phyloP scores from a whole-genome alignment of 2,113 vertebrate species.

The Poeciliopsis prolifica region DNA sequence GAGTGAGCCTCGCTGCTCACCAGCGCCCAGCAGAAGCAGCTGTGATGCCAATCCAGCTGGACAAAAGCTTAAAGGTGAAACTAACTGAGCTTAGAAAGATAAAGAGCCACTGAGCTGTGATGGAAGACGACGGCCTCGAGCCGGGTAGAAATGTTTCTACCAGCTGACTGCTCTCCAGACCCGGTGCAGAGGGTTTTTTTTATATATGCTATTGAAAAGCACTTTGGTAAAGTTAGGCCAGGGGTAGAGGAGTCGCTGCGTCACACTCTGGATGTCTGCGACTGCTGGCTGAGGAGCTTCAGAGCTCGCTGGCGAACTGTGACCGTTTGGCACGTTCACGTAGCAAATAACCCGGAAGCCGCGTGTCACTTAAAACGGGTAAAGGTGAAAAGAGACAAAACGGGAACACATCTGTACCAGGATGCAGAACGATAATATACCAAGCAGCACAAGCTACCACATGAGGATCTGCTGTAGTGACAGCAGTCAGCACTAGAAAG shows the following conservation, averaged over 20 bases:
- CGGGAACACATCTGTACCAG: conserved; percentile 28
- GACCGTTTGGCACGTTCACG: conserved; percentile 21
- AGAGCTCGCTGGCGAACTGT: conserved; percentile 62
- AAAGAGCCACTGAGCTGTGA: conserved; percentile 21
- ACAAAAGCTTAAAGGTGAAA: conserved; percentile 12
- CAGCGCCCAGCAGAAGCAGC: too few relatives aligned
- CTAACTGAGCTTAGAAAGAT: too few relatives aligned
- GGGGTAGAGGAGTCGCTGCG: conserved; percentile 31
- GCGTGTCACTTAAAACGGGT: conserved; percentile 21
- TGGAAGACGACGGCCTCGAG: conserved; percentile 73
- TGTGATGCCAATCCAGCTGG: neutral
- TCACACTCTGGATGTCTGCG: conserved; percentile 20
- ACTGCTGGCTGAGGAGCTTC: conserved; percentile 51
- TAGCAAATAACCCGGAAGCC: conserved; percentile 44
- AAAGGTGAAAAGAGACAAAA: conserved; percentile 6
- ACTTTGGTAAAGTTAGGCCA: conserved; percentile 64
- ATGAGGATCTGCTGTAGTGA: conserved; percentile 13
- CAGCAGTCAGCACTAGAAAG: conserved; percentile 44
- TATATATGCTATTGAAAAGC: conserved; percentile 45
- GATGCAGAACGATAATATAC: conserved; percentile 30
- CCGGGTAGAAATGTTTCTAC: conserved; percentile 28
- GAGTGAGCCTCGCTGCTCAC: neutral
- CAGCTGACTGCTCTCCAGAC: conserved; percentile 28
- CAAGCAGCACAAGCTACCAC: conserved; percentile 30
- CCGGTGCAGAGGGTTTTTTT: conserved; percentile 18